Base-by-base conservation (phyloP, 2,888 invertebrate species). In the Temnothorax unifasciatus region DNA sequence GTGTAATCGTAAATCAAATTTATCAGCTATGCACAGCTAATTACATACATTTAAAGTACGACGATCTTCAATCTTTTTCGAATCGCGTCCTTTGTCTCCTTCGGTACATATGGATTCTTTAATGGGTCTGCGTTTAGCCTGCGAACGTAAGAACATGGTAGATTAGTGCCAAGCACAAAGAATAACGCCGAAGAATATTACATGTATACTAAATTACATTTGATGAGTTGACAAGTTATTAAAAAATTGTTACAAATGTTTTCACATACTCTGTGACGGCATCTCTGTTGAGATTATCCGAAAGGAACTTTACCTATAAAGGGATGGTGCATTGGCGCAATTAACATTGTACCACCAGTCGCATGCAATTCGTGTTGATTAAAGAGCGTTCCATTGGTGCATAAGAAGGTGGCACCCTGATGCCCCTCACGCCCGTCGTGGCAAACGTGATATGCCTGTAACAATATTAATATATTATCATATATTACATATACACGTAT, bases 321-420 rank as follows among this genome's bases (percentile, higher is more conserved):
- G 96, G 52, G 96, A 95, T 3, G 96, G 96, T n/a, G 98, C 97
- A 85, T 97, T 96, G 5, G 96, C 96, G 91, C 98, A 98, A 93
- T 98, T 97, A 0, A 98, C 98, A 93, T 98, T 98, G 96, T 98
- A 98, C 98, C 98, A 98, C 98, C 98, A 98, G 94, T 98, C 98
- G 91, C 98, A 98, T 2, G 97, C 96, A 91, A 98, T 93, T 98
- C 97, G 86, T 97, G 96, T 93, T 98, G 98, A 95, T 98, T 98
- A 95, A 98, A 98, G 85, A 98, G 95, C 0, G 98, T 98, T 1
- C 98, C 98, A 92, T 98, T 98, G 74, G 97, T 97, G 95, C 98
- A 98, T 4, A 98, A 96, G 95, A 98, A 98, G 0, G 97, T 96
- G 0, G 98, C 97, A 0, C 98, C 98, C 92, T 97, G 97, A 91